phyloP scores from a whole-genome alignment of 2,113 vertebrate genomes.

The Corythaeola cristata region DNA sequence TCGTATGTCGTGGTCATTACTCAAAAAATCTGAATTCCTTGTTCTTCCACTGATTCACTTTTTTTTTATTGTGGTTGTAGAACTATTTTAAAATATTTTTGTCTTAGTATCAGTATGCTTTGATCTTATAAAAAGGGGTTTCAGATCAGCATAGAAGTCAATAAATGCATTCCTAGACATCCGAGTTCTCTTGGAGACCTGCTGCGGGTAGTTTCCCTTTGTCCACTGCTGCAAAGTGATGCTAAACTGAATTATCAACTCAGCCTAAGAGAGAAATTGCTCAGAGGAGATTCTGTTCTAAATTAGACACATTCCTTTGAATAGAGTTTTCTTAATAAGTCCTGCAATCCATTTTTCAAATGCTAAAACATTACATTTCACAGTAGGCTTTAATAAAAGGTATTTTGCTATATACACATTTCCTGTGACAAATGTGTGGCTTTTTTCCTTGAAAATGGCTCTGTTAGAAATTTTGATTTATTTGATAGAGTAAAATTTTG shows the following conservation, averaged over 20 bases:
- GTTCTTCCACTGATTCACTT: not conserved
- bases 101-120: not conserved
- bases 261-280: not conserved
- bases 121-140: not conserved
- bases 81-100: not conserved
- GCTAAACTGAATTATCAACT: constrained; percentile 17
- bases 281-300: constrained; percentile 32
- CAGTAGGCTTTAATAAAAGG: constrained; percentile 46
- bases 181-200: not conserved
- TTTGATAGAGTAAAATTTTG: constrained; percentile 19
- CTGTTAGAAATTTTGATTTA: constrained; percentile 31
- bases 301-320: constrained; percentile 36
- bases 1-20: not conserved
- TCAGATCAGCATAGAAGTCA: not conserved
- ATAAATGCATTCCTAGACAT: not conserved
- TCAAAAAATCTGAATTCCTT: not conserved
- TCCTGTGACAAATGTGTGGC: constrained; percentile 57
- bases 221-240: constrained; percentile 12
- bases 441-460: constrained; percentile 19
- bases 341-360: constrained; percentile 50
- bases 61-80: not conserved
- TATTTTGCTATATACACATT: constrained; percentile 28
- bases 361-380: constrained; percentile 41
- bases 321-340: not conserved
- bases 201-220: not conserved